Percentiles rank a stretch among this genome's conserved stretches.
Conservation (phyloP, 2,797 vertebrate species). For the Falco peregrinus region DNA sequence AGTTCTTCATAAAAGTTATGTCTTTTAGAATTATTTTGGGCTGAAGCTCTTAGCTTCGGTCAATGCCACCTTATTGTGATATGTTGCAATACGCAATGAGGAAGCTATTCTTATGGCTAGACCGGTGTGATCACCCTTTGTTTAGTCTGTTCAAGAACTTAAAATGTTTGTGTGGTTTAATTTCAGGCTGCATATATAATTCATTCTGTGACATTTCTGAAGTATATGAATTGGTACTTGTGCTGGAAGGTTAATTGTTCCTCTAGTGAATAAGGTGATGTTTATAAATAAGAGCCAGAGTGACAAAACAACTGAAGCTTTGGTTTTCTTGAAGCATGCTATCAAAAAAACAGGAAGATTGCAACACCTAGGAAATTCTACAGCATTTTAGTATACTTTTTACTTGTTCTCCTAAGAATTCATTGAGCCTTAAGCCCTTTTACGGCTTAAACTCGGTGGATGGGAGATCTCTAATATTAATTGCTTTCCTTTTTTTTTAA, state of each 20-base stretch:
- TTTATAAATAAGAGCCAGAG: not conserved
- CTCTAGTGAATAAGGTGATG: not conserved
- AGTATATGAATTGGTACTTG: not conserved
- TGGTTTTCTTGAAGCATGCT: not conserved
- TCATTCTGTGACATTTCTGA: not conserved
- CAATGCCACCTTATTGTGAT: not conserved
- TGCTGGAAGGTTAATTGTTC: not conserved
- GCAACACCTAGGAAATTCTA: not conserved
- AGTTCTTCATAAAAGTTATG: not conserved
- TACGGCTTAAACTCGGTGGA: not conserved
- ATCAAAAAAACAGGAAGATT: not conserved
- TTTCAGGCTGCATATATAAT: not conserved
- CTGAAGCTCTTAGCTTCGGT: not conserved
- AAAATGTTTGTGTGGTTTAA: not conserved
- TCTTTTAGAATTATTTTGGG: not conserved
- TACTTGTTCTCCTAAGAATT: not conserved
- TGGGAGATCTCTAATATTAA: no score
- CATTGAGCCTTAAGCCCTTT: not conserved
- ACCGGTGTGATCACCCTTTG: not conserved
- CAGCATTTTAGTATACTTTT: not conserved
- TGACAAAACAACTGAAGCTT: not conserved
- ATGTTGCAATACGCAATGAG: not conserved
- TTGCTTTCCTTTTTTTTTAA: not conserved
- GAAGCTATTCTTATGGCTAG: not conserved
- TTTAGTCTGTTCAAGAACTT: not conserved